Base-by-base conservation (phyloP, 2,113 vertebrate species). In the Anguilla rostrata region DNA sequence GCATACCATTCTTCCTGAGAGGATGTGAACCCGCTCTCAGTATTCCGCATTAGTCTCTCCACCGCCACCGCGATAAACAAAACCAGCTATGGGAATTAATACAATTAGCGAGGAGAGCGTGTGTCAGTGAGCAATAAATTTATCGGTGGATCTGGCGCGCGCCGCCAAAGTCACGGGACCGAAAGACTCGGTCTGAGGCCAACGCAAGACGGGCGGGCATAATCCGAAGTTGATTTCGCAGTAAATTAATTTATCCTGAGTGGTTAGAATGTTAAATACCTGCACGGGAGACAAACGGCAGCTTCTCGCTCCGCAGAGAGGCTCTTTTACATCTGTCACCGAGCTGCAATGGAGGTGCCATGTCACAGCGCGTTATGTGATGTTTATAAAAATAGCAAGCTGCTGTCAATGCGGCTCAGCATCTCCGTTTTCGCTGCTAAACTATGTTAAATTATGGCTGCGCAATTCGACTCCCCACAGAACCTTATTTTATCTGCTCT, bases 281-380 rank as follows among this genome's bases (percentile, higher is more conserved):
- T 93, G 94, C 90, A 91, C 81, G 90, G 83, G 90, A 93, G 89
- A 92, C 92, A 94, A 95, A 91, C 85, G 18, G 87, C 90, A 86
- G 87, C 90, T 89, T 86, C 82, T 89, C 91, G 91, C 5, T 92
- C 95, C 91, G 94, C 90, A 81, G 87, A 92, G 88, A 93, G 85
- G 89, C 40, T 90, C 91, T 94, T 95, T 93, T 94, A 94, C 53
- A 75, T 95, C 93, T 94, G 91, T 92, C 95, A 88, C 95, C 92
- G 94, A 94, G 94, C 93, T 95, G 94, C 95, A 95, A 94, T 94
- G 75, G 91, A 94, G 92, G 92, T 94, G 96, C 91, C 88, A 78
- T 63, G 57, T 92, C 94, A 95, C 90, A 15, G 18, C 56, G 90
- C 86, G 86, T 84, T 95, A 92, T 92, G 89, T 93, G 88, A 92